phyloP scores from a whole-genome alignment of 2,797 vertebrate species.

The Pachyuromys duprasi region DNA sequence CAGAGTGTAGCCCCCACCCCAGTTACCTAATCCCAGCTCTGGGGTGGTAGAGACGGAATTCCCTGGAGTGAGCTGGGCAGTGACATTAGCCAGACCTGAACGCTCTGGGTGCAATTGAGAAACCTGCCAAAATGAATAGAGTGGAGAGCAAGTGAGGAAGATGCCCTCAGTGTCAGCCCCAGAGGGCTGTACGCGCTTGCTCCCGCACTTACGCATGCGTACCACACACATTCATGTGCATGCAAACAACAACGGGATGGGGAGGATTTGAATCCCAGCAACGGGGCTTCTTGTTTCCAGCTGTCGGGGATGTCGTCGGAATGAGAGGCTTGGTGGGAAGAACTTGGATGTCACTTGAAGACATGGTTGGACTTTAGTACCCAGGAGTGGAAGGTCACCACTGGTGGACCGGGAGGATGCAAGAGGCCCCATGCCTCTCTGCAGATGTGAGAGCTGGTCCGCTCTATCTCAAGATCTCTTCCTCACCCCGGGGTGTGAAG shows the following conservation, averaged over 20 bases:
- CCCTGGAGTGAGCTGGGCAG: not conserved
- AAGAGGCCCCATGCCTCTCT: conserved; percentile 38
- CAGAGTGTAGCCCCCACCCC: not conserved
- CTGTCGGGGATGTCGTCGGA: not conserved
- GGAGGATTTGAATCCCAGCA: not conserved
- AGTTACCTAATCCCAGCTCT: not conserved
- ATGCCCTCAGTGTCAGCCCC: not conserved
- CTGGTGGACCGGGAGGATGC: conserved; percentile 5
- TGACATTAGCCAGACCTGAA: not conserved
- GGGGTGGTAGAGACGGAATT: not conserved
- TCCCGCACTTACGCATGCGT: no score
- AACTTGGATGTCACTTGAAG: conserved; percentile 20
- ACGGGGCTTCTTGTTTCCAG: not conserved
- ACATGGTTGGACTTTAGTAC: conserved; percentile 11
- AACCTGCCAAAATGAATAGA: not conserved
- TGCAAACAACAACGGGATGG: not conserved
- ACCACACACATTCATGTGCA: not conserved
- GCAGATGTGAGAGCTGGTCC: conserved; percentile 61
- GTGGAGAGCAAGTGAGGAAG: not conserved
- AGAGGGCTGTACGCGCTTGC: no score
- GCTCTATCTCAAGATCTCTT: conserved; percentile 74
- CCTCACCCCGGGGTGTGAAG: conserved; percentile 74
- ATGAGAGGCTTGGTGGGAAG: not conserved
- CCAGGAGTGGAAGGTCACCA: not conserved
- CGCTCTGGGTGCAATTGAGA: not conserved